A percentile compares a stretch with the other conserved stretches of the same genome.
These are phyloP conservation scores for Dryobotodes eremita DNA, from an alignment of 2,888 invertebrate species.

Conservation along the genomic window DNA sequence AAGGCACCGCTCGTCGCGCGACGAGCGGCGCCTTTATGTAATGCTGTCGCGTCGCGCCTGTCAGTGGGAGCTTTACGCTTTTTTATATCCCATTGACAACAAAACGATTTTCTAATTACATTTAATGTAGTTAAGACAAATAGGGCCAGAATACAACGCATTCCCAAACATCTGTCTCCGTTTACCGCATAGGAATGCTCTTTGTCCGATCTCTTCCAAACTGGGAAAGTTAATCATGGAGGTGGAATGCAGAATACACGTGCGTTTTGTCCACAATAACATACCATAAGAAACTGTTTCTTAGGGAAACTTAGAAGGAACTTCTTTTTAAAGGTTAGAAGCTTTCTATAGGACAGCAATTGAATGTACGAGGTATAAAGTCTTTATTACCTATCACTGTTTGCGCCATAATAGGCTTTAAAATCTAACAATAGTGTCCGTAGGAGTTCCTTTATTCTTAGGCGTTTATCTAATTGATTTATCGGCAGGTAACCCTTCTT, in stretches of 20 bases:
- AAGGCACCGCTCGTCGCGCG: too few relatives aligned
- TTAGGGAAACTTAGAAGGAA: slow-evolving; percentile 8
- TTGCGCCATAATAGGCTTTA: background rate
- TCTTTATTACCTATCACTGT: slow-evolving; percentile 3
- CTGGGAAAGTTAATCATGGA: slow-evolving; percentile 77
- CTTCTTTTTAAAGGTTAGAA: background rate
- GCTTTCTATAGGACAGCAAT: background rate
- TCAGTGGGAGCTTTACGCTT: too few relatives aligned
- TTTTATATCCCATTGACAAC: slow-evolving; percentile 13
- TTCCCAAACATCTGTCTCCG: slow-evolving; percentile 65
- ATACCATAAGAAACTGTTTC: slow-evolving; percentile 33
- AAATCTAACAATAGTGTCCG: background rate
- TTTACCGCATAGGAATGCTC: slow-evolving; percentile 73
- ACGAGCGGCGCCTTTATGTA: too few relatives aligned
- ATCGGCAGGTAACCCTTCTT: too few relatives aligned
- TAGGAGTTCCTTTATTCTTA: background rate
- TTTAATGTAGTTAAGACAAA: slow-evolving; percentile 54
- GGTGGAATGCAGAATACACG: slow-evolving; percentile 77
- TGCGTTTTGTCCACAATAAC: slow-evolving; percentile 63
- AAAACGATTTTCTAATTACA: slow-evolving; percentile 41
- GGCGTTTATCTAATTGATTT: background rate
- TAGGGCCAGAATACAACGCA: slow-evolving; percentile 37
- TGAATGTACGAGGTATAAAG: background rate
- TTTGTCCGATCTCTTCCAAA: slow-evolving; percentile 76
- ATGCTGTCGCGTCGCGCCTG: too few relatives aligned